These are phyloP conservation scores for Polydrusus cervinus DNA, from an alignment of 2,888 invertebrate species.

Conservation along the genomic window DNA sequence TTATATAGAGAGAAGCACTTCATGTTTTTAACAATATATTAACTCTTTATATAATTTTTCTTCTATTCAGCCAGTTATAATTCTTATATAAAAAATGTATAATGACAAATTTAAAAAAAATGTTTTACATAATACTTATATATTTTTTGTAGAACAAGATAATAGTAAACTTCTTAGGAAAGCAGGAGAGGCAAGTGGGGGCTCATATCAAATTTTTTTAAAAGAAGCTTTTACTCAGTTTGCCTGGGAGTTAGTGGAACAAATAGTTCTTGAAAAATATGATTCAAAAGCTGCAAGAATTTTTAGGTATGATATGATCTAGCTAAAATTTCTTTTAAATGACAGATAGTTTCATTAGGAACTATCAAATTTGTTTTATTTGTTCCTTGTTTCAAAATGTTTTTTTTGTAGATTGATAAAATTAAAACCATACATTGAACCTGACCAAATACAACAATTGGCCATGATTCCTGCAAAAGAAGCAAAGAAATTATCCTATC, in stretches of 20 bases:
- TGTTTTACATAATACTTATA: too few relatives aligned
- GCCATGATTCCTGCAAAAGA: slow-evolving; percentile 97
- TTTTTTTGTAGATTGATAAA: slow-evolving; percentile 79
- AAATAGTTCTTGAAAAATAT: slow-evolving; percentile 88
- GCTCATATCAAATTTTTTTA: slow-evolving; percentile 85
- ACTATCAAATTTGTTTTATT: too few relatives aligned
- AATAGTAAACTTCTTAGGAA: slow-evolving; percentile 83
- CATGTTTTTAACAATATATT: too few relatives aligned
- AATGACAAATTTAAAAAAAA: too few relatives aligned
- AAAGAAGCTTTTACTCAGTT: slow-evolving; percentile 81
- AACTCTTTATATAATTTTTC: too few relatives aligned
- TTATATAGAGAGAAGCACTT: too few relatives aligned
- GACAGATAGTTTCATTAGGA: too few relatives aligned
- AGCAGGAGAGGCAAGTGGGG: slow-evolving; percentile 87
- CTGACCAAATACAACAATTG: slow-evolving; percentile 89
- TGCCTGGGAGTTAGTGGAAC: slow-evolving; percentile 84
- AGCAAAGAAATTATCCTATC: slow-evolving; percentile 90
- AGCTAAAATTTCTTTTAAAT: too few relatives aligned
- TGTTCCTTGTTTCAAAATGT: too few relatives aligned
- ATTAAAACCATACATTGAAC: slow-evolving; percentile 88
- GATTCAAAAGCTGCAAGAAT: slow-evolving; percentile 90
- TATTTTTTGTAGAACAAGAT: slow-evolving; percentile 79
- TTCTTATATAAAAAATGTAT: too few relatives aligned
- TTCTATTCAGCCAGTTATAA: too few relatives aligned
- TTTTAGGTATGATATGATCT: slow-evolving; percentile 72